phyloP scores from a whole-genome alignment of 2,888 invertebrate species.

The Cheilosia soror region DNA sequence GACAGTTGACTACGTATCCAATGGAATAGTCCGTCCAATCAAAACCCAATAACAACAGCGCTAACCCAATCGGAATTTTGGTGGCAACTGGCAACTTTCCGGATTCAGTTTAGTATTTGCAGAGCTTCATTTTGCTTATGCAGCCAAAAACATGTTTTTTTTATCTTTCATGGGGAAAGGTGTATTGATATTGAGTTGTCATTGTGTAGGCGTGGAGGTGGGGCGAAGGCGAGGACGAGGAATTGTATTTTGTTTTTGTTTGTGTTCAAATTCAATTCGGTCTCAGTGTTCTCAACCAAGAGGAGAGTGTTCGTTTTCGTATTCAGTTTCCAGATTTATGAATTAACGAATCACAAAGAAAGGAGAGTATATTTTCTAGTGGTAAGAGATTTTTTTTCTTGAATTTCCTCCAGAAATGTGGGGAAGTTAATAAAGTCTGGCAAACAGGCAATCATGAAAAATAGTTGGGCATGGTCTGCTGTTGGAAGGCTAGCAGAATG shows the following conservation, averaged over 20 bases:
- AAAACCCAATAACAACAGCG: background rate
- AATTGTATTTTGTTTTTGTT: too few relatives aligned
- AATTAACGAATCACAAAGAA: background rate
- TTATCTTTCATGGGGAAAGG: constrained; percentile 59
- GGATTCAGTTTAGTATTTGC: constrained; percentile 17
- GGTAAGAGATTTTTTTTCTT: constrained; percentile 70
- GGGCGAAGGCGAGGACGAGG: too few relatives aligned
- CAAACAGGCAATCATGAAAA: constrained; percentile 55
- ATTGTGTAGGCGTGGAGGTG: too few relatives aligned
- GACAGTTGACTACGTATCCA: background rate
- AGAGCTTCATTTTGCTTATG: background rate
- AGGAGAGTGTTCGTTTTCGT: constrained; percentile 43
- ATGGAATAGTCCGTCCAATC: too few relatives aligned
- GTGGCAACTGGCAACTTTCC: constrained; percentile 47
- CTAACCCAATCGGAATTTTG: background rate
- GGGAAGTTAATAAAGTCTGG: constrained; percentile 74
- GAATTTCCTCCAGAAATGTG: constrained; percentile 74
- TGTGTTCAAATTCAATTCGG: too few relatives aligned
- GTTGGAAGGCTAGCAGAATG: constrained; percentile 43
- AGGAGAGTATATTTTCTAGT: constrained; percentile 65
- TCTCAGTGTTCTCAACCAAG: background rate
- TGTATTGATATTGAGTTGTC: constrained; percentile 18
- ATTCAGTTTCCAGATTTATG: too few relatives aligned
- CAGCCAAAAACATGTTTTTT: too few relatives aligned
- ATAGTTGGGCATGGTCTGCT: constrained; percentile 33